Conservation (phyloP, 2,113 vertebrate species). For the Chionomys nivalis region DNA sequence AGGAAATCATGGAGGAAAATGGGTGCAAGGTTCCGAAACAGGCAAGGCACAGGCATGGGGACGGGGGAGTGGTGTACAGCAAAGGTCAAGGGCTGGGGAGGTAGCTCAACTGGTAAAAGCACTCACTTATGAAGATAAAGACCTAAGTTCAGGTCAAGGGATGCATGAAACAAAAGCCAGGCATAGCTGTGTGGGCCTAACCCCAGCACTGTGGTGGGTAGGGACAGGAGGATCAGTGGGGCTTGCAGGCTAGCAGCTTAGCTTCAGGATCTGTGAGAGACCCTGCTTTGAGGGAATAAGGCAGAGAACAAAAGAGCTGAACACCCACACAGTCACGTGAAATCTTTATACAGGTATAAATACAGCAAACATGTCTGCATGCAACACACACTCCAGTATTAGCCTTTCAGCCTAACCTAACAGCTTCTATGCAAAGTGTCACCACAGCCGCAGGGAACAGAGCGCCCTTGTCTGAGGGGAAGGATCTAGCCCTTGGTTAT, state of each 20-base stretch:
- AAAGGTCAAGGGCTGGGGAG: background rate
- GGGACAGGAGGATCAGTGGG: no score
- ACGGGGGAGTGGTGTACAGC: background rate
- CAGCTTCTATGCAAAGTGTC: slow-evolving; percentile 26
- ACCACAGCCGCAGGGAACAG: background rate
- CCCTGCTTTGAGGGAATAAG: background rate
- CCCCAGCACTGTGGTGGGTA: no score
- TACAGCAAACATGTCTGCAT: no score
- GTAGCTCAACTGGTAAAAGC: background rate
- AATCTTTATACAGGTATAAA: background rate
- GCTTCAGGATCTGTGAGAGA: background rate
- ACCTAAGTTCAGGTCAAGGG: background rate
- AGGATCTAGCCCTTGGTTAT: background rate
- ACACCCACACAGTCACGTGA: background rate
- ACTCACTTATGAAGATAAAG: background rate
- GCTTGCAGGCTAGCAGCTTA: background rate
- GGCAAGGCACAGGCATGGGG: accelerated
- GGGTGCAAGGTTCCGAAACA: background rate
- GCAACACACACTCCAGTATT: background rate
- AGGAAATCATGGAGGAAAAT: background rate
- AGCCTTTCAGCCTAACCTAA: background rate
- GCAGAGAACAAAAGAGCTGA: background rate
- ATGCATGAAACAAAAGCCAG: background rate
- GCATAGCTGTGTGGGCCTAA: no score
- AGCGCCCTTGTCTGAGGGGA: background rate